phyloP scores from a whole-genome alignment of 1,140 invertebrate genomes.

The Panagrolaimus sp. region DNA sequence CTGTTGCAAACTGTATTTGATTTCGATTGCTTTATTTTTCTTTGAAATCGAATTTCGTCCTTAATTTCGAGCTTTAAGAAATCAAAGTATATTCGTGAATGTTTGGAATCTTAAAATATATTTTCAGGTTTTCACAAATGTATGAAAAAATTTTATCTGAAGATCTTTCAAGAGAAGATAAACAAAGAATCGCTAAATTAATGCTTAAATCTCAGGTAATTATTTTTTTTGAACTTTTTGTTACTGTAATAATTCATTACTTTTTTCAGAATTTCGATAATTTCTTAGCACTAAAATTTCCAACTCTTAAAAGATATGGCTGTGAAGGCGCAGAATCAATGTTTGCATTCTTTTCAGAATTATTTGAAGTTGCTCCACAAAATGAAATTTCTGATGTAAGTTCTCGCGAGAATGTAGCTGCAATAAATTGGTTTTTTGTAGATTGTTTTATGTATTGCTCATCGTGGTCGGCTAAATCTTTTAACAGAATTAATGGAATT shows the following conservation, averaged over 20 bases:
- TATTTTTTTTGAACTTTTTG: no score
- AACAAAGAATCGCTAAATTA: conserved; percentile 68
- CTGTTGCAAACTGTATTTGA: no score
- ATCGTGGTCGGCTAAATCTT: conserved; percentile 82
- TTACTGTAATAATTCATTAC: no score
- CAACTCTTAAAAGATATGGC: conserved; percentile 85
- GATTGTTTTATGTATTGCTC: conserved; percentile 79
- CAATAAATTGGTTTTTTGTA: conserved; percentile 64
- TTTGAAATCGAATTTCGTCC: no score
- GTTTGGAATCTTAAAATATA: no score
- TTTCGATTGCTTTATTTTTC: no score
- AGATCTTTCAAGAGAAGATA: conserved; percentile 64
- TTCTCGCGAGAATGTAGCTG: conserved; percentile 62
- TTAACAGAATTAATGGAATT: conserved; percentile 77
- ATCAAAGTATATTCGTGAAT: no score
- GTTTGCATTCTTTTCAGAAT: conserved; percentile 75
- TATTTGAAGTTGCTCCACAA: conserved; percentile 60
- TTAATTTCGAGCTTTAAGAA: no score
- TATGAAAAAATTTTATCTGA: conserved; percentile 68
- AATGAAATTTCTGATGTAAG: conserved; percentile 53
- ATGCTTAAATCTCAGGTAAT: conserved; percentile 9
- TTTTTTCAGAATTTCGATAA: conserved; percentile 73
- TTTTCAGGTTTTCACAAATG: conserved; percentile 67
- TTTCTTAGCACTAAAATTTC: conserved; percentile 84
- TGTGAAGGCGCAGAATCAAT: conserved; percentile 88